Conservation (phyloP, 92 coral and sea anemone genomes). For the Palythoa heliodiscus region DNA sequence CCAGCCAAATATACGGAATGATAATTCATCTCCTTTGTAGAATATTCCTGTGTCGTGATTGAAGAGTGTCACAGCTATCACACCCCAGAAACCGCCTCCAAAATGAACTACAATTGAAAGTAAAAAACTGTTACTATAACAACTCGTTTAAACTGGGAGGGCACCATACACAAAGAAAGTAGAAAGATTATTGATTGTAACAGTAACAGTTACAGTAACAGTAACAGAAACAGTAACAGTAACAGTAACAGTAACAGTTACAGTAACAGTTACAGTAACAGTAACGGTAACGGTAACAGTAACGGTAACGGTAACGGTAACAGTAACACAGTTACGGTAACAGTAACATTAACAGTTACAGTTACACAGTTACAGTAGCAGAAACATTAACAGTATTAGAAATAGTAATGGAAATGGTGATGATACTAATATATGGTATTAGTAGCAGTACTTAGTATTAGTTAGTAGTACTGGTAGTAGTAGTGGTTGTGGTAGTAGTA, state of each 20-base stretch:
- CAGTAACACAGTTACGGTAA: not conserved
- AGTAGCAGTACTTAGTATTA: no score
- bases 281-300: not conserved
- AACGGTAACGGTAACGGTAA: not conserved
- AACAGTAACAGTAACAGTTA: not conserved
- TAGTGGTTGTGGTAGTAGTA: no score
- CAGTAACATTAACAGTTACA: not conserved
- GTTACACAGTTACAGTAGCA: not conserved
- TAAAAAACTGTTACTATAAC: not conserved
- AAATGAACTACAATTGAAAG: slow-evolving; percentile 66
- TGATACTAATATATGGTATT: no score
- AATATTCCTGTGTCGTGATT: slow-evolving; percentile 73
- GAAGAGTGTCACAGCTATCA: slow-evolving; percentile 78
- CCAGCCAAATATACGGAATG: slow-evolving; percentile 80
- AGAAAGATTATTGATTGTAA: no score
- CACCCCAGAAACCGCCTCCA: slow-evolving; percentile 96
- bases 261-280: not conserved
- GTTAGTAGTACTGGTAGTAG: no score
- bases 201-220: not conserved
- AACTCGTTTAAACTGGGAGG: no score
- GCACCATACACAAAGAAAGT: not conserved
- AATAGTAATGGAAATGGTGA: no score
- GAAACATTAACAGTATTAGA: not conserved
- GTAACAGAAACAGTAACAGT: not conserved
- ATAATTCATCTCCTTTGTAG: slow-evolving; percentile 55